Evolutionary conservation across 2,797 vertebrate species (phyloP), one percentile per base, ranked within the genome.

Genomic region (Varecia variegata): DNA sequence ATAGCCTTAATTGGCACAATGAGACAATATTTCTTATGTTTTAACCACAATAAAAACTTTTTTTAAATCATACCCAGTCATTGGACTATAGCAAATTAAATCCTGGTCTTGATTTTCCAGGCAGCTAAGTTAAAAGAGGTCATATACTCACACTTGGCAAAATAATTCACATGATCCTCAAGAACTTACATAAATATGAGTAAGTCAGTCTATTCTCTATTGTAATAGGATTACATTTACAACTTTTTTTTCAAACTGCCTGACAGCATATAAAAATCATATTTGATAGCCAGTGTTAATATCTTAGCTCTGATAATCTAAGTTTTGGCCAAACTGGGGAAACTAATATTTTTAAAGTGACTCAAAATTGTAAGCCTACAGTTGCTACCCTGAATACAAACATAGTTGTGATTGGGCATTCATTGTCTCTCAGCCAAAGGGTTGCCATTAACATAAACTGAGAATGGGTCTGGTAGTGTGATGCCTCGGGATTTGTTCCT

Each of bases 391-490:
- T 90, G 62, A 79, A 96, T 62, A 54, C 32, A 84, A 84, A 89
- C 54, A 52, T 54, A 83, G 52, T 23, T 96, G 68, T 85, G 45
- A 71, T 12, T 80, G 76, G 54, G 11, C 58, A 47, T 62, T 94
- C n/a, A 58, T n/a, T 82, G 43, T 80, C 67, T 32, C 54, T 88
- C 79, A 79, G 81, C 71, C 86, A 93, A 76, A 82, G 25, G 12
- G 15, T 40, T 90, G 43, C 92, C 71, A 93, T 93, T 95, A 90
- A 73, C 92, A 87, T 84, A 85, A 91, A 86, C n/a, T 54, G 76
- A 87, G 45, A 52, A 20, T 35, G 40, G 23, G 23, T 11, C 56
- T 58, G 56, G 56, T 58, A 58, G 10, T 58, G 56, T 58, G 23
- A 58, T 58, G 1, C 56, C 56, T 58, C 56, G 1, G 25, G 56